Evolutionary conservation across 2,113 vertebrate genomes (phyloP).

Genomic region (Nothoprocta pentlandii): DNA sequence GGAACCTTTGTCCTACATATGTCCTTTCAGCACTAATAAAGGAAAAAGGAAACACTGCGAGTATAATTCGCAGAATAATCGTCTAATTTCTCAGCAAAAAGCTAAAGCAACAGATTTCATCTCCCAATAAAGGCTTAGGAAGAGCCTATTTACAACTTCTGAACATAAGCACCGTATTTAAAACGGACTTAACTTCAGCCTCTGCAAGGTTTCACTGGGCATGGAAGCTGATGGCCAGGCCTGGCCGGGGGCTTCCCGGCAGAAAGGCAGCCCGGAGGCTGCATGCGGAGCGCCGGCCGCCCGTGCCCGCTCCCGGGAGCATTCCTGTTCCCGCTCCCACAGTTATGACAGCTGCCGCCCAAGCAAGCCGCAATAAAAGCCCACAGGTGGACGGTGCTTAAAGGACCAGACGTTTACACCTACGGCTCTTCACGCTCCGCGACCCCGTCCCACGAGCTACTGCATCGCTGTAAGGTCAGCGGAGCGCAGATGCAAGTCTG

Average conservation of each 20-base stretch:
- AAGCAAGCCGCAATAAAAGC: conserved; percentile 19
- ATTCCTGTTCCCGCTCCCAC: conserved; percentile 4
- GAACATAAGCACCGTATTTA: background rate
- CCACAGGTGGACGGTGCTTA: conserved; percentile 40
- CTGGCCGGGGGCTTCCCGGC: background rate
- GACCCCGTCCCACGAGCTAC: conserved; percentile 61
- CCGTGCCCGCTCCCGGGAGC: conserved; percentile 22
- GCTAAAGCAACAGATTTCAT: conserved; percentile 58
- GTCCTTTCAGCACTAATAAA: background rate
- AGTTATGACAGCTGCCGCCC: conserved; percentile 65
- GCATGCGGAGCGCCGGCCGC: conserved; percentile 18
- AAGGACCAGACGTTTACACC: conserved; percentile 58
- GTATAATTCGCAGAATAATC: background rate
- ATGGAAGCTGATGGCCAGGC: conserved; percentile 10
- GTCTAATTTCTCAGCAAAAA: conserved; percentile 40
- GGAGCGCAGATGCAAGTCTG: conserved; percentile 67
- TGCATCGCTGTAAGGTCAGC: conserved; percentile 63
- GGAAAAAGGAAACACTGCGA: conserved; percentile 19
- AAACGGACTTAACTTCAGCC: background rate
- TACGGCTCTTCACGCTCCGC: conserved; percentile 62
- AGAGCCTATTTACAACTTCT: conserved; percentile 29
- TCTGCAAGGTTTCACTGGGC: background rate
- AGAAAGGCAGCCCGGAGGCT: conserved; percentile 33
- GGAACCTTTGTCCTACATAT: conserved; percentile 13
- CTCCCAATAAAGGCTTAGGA: conserved; percentile 15